Conservation (phyloP, 1,140 invertebrate genomes). For the Aphelenchoides fujianensis region DNA sequence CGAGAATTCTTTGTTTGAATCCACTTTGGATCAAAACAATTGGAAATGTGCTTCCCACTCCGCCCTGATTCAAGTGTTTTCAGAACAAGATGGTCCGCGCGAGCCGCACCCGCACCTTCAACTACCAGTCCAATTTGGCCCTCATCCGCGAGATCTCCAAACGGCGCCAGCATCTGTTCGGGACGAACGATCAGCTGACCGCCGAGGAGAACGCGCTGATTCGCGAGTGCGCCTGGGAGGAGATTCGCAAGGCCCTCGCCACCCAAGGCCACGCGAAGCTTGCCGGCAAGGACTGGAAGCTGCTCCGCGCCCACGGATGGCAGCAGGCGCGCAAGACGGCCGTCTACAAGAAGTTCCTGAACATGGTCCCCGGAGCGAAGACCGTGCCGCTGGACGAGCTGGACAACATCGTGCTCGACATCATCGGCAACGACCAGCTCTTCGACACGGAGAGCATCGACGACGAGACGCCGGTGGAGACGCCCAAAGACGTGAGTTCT, state of each 20-base stretch:
- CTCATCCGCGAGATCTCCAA: conserved; percentile 10
- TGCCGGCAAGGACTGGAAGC: conserved; percentile 3
- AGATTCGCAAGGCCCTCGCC: neutral
- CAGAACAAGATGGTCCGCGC: conserved; percentile 5
- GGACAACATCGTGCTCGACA: conserved; percentile 12
- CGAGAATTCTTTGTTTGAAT: neutral
- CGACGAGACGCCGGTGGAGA: neutral
- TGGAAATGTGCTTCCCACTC: no score
- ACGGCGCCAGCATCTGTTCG: neutral
- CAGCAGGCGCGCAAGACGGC: conserved; percentile 3
- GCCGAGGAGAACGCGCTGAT: neutral
- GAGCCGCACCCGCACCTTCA: conserved; percentile 3
- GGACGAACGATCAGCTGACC: neutral
- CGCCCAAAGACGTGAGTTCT: neutral
- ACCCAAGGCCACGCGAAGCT: conserved; percentile 13
- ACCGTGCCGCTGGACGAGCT: neutral
- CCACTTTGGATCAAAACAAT: neutral
- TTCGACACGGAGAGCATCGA: neutral
- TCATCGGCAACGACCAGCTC: conserved; percentile 6
- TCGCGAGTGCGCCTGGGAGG: conserved; percentile 13
- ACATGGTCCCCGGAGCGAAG: conserved; percentile 7
- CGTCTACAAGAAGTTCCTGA: conserved; percentile 11
- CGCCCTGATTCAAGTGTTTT: no score
- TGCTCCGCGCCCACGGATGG: conserved; percentile 10
- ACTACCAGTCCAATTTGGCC: conserved; percentile 11